Percentiles rank a stretch among this genome's conserved stretches.
These are phyloP conservation scores for Melanophora roralis DNA, from an alignment of 2,888 invertebrate species.

Conservation along the genomic window DNA sequence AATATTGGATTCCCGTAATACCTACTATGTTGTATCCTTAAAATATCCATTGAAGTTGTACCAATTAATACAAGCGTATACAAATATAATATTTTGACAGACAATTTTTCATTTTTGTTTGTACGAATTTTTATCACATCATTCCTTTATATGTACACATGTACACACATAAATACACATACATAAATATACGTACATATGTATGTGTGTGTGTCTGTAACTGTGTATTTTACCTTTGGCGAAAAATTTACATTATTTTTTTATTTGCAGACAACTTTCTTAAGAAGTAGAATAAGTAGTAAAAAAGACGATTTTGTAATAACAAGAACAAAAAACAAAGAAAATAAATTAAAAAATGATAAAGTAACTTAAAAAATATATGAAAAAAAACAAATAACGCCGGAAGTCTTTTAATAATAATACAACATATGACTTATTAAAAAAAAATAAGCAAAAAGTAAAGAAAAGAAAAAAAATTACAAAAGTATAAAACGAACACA, in stretches of 20 bases:
- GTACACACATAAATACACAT: too few relatives aligned
- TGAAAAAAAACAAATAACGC: slow-evolving; percentile 57
- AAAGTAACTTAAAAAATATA: slow-evolving; percentile 31
- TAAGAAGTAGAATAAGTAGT: slow-evolving; percentile 11
- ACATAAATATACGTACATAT: too few relatives aligned
- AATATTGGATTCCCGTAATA: slow-evolving; percentile 4
- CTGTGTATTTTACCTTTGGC: slow-evolving; percentile 46
- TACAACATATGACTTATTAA: slow-evolving; percentile 61
- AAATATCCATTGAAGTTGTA: background rate
- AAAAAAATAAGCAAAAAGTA: slow-evolving; percentile 20
- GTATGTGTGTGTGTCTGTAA: too few relatives aligned
- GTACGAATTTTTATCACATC: slow-evolving; percentile 12
- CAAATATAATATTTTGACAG: slow-evolving; percentile 60
- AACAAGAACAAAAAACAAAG: background rate
- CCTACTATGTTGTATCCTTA: background rate
- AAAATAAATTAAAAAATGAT: slow-evolving; percentile 49
- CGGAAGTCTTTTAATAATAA: slow-evolving; percentile 64
- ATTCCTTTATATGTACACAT: too few relatives aligned
- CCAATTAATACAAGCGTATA: slow-evolving; percentile 1
- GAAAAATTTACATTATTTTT: slow-evolving; percentile 18
- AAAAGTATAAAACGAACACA: background rate
- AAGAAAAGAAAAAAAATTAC: slow-evolving; percentile 4
- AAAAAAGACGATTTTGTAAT: background rate
- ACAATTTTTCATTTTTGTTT: slow-evolving; percentile 51
- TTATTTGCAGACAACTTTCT: slow-evolving; percentile 45